phyloP scores from a whole-genome alignment of 2,888 invertebrate species.

The Eutolmus rufibarbis region DNA sequence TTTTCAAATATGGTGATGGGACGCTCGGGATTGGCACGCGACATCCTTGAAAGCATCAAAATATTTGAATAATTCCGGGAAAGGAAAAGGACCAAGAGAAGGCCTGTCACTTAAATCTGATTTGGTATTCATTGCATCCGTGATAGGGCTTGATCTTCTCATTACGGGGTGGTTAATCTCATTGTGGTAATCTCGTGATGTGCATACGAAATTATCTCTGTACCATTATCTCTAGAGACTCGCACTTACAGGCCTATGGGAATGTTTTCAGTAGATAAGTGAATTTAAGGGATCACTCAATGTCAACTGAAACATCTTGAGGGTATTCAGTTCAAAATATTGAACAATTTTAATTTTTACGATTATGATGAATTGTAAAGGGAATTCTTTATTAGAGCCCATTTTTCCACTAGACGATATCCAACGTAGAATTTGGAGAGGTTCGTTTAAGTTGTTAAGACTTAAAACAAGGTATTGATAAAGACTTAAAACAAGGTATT shows the following conservation, averaged over 20 bases:
- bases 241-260: neutral
- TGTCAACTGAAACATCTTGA: neutral
- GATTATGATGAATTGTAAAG: neutral
- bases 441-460: neutral
- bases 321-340: neutral
- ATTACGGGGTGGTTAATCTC: conserved; percentile 7
- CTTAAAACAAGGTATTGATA: neutral
- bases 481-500: neutral
- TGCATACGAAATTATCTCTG: neutral
- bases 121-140: conserved; percentile 17
- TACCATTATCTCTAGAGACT: neutral
- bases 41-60: neutral
- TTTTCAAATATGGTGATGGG: neutral
- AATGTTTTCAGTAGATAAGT: neutral
- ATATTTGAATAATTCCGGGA: neutral
- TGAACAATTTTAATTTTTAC: neutral
- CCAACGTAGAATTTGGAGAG: neutral
- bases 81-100: neutral
- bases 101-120: neutral
- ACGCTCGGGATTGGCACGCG: neutral
- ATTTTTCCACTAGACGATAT: neutral
- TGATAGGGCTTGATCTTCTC: conserved; percentile 6
- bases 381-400: neutral
- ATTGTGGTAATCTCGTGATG: conserved; percentile 2
- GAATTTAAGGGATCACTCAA: neutral